Evolutionary conservation across 2,113 vertebrate species (phyloP).

Genomic region (Seriola quinqueradiata): DNA sequence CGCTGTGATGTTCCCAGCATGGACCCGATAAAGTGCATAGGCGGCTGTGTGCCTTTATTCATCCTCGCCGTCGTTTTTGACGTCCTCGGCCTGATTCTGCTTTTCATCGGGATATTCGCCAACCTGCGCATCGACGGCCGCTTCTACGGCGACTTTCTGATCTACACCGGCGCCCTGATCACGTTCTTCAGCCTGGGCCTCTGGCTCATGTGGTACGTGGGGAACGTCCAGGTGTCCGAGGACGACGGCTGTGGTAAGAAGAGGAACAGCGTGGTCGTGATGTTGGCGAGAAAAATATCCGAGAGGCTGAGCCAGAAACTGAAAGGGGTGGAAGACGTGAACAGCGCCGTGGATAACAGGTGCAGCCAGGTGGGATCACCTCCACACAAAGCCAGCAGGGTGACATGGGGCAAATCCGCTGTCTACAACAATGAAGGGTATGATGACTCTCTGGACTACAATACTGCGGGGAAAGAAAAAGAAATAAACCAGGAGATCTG

Average conservation of each 20-base stretch:
- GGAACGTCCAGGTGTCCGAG: slow-evolving; percentile 74
- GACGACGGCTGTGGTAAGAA: not conserved
- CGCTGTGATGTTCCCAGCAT: not conserved
- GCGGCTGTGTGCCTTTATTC: slow-evolving; percentile 68
- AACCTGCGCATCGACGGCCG: slow-evolving; percentile 61
- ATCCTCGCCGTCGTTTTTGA: slow-evolving; percentile 67
- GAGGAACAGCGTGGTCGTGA: slow-evolving; percentile 50
- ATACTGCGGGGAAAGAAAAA: not conserved
- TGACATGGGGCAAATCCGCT: slow-evolving; percentile 73
- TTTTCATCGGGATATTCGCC: slow-evolving; percentile 83
- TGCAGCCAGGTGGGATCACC: not conserved
- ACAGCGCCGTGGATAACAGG: not conserved
- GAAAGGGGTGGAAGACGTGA: slow-evolving; percentile 10
- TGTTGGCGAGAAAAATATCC: slow-evolving; percentile 74
- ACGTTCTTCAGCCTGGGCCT: slow-evolving; percentile 78
- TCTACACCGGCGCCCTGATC: slow-evolving; percentile 81
- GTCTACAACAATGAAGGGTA: slow-evolving; percentile 71
- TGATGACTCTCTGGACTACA: slow-evolving; percentile 42
- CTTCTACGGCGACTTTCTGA: slow-evolving; percentile 84
- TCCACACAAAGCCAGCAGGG: slow-evolving; percentile 40
- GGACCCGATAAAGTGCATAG: slow-evolving; percentile 41
- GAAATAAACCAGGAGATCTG: too few species aligned
- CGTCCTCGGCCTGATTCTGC: slow-evolving; percentile 69
- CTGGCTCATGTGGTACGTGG: slow-evolving; percentile 85
- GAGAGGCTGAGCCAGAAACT: slow-evolving; percentile 63